phyloP scores from a whole-genome alignment of 2,888 invertebrate genomes.

The Microplitis manilae region DNA sequence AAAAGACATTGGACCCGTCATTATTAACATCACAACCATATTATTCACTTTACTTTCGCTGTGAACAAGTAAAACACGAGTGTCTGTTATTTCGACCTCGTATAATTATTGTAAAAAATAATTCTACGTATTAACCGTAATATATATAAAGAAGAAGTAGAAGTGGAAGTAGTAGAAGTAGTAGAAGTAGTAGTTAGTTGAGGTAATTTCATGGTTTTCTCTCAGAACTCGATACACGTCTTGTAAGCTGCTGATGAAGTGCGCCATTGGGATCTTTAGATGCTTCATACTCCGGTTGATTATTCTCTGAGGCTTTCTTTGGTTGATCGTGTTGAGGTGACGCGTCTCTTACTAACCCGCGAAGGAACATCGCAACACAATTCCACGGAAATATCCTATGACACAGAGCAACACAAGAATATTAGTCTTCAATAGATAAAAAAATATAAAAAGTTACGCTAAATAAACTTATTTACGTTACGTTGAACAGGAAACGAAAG shows the following conservation, averaged over 20 bases:
- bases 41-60: conserved; percentile 28
- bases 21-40: conserved; percentile 41
- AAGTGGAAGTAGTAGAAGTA: background rate
- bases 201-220: conserved; percentile 62
- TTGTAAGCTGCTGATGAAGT: conserved; percentile 66
- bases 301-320: background rate
- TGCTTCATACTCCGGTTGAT: conserved; percentile 45
- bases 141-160: background rate
- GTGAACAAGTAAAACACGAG: background rate
- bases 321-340: conserved; percentile 71
- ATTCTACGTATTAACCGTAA: conserved; percentile 14
- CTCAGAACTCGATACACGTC: conserved; percentile 68
- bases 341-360: conserved; percentile 80
- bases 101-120: conserved; percentile 8
- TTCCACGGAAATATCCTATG: conserved; percentile 83
- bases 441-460: background rate
- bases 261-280: conserved; percentile 60
- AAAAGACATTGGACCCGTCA: conserved; percentile 14
- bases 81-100: background rate
- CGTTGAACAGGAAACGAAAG: background rate
- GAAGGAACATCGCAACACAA: conserved; percentile 78
- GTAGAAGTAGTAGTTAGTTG: conserved; percentile 16
- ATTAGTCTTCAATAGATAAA: conserved; percentile 6
- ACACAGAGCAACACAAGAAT: conserved; percentile 25
- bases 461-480: background rate